Evolutionary conservation across 2,888 invertebrate genomes (phyloP).

Genomic region (Saturnia pavonia): DNA sequence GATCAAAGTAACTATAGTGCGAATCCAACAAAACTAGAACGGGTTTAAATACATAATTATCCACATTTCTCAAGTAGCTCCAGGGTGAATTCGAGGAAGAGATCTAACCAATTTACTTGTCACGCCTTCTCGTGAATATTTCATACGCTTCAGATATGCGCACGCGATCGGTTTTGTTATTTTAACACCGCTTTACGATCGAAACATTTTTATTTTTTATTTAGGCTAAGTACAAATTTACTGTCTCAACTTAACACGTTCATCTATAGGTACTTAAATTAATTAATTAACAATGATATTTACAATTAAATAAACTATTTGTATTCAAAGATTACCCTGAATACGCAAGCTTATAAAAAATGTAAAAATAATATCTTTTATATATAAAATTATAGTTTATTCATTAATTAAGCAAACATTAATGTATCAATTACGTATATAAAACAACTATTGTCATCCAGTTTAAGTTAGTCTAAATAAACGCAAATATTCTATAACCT

Average conservation of each 20-base stretch:
- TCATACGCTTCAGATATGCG: conserved; percentile 14
- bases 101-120: conserved; percentile 8
- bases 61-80: conserved; percentile 1
- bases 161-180: conserved; percentile 6
- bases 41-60: conserved; percentile 16
- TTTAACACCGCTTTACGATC: not conserved
- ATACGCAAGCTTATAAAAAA: no score
- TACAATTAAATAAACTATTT: no score
- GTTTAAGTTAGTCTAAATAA: no score
- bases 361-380: no score
- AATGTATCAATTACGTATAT: no score
- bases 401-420: no score
- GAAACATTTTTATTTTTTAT: not conserved
- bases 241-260: not conserved
- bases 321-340: no score
- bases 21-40: not conserved
- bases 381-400: no score
- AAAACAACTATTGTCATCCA: no score
- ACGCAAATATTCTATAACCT: no score
- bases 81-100: conserved; percentile 1
- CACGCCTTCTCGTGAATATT: conserved; percentile 7
- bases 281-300: no score
- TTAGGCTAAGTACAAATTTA: not conserved
- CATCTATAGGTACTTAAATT: no score
- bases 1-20: not conserved